A percentile compares a stretch with the other conserved stretches of the same genome.
Conservation (phyloP, 2,888 invertebrate species). For the Phymatocera aterrima region DNA sequence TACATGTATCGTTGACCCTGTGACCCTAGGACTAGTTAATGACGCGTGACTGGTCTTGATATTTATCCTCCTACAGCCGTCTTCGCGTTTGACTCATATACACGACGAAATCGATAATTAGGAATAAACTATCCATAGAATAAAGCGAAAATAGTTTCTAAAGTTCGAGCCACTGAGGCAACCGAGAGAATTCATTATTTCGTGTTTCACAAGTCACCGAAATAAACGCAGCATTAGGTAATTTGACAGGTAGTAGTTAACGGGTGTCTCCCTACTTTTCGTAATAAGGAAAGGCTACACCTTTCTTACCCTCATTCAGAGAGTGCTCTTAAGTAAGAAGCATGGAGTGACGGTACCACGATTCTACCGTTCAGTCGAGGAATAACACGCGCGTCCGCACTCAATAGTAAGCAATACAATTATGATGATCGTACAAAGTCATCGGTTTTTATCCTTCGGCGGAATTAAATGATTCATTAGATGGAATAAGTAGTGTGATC, state of each 20-base stretch:
- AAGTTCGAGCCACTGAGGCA: neutral
- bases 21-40: conserved; percentile 27
- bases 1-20: conserved; percentile 13
- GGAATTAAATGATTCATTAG: too few species aligned
- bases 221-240: neutral
- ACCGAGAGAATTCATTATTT: neutral
- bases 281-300: conserved; percentile 1
- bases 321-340: neutral
- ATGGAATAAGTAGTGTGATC: too few species aligned
- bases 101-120: neutral
- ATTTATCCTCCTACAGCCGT: conserved; percentile 15
- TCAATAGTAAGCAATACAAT: neutral
- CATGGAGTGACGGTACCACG: neutral
- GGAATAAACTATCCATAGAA: neutral
- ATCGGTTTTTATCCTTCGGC: neutral
- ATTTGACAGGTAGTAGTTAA: neutral
- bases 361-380: neutral
- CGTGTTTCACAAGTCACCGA: neutral
- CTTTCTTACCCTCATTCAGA: conserved; percentile 4
- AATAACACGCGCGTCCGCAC: neutral
- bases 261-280: neutral
- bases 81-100: conserved; percentile 2
- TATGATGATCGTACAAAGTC: neutral
- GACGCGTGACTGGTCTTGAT: conserved; percentile 38
- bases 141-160: neutral